Evolutionary conservation across 2,113 vertebrate genomes (phyloP), one percentile per base, ranked within the genome.

Genomic region (Machaerirhynchus nigripectus): DNA sequence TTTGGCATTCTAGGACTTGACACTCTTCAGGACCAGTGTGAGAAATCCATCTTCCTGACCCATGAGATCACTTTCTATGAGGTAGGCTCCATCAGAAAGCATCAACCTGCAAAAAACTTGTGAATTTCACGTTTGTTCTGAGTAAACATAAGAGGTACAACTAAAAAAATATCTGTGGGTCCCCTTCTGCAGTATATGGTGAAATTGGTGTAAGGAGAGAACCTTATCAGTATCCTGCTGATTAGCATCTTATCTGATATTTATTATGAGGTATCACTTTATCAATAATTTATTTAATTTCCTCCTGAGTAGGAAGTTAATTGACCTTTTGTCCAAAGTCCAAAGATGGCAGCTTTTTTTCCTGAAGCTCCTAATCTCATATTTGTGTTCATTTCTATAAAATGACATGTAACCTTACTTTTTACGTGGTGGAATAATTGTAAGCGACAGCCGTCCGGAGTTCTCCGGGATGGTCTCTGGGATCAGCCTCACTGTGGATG

Each of bases 31-130:
- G 98, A 98, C 69, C 53, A 65, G 16, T 14, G 26, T 30, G 83
- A 98, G n/a, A 64, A 96, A 89, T 97, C 87, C 74, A 96, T 98
- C 87, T 98, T 98, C 59, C 83, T 97, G 35, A 86, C 90, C 65
- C 98, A 98, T 24, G 98, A 98, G 91, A 98, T 98, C 79, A 89
- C 74, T 47, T 98, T 98, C 97, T 98, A 98, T 17, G 98, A 98
- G 97, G 98, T 98, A 67, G n/a, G 95, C 52, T 46, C 55, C 35
- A 69, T 30, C 44, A 84, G 13, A 70, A 67, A 61, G 37, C 37
- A 55, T 28, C 14, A 20, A 1, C 33, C 22, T 82, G 44, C 31
- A 83, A 57, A 61, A 88, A 13, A 15, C 4, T 33, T 6, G 2
- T 64, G 53, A 40, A 61, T 68, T 89, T 76, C 63, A 59, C 5